These are phyloP conservation scores for Netelia inedita DNA, from an alignment of 2,888 invertebrate species.

Conservation along the genomic window DNA sequence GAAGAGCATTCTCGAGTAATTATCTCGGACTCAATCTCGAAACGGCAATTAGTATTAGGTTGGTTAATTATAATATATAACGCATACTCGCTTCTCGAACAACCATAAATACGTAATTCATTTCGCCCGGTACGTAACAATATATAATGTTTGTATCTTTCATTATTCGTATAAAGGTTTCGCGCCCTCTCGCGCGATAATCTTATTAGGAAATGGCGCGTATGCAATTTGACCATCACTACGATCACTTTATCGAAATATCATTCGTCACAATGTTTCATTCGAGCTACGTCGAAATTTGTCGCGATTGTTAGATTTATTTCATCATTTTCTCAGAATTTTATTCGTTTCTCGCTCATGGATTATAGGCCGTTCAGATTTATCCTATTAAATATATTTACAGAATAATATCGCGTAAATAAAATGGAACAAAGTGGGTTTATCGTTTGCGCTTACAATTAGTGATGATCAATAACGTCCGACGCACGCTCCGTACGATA, in stretches of 20 bases:
- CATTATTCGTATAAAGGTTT: not conserved
- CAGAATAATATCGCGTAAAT: slow-evolving; percentile 38
- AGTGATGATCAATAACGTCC: not conserved
- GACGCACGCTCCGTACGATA: not conserved
- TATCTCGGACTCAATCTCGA: not conserved
- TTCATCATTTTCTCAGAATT: not conserved
- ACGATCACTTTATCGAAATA: not conserved
- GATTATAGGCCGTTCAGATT: slow-evolving; percentile 43
- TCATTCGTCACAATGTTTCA: not conserved
- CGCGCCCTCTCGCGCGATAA: not conserved
- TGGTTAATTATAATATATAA: not conserved
- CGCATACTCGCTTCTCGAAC: slow-evolving; percentile 1
- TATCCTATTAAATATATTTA: slow-evolving; percentile 52
- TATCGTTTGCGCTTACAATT: not conserved
- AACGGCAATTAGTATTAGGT: not conserved
- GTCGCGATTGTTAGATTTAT: not conserved
- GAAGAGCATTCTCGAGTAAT: not conserved
- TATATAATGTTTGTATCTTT: slow-evolving; percentile 5
- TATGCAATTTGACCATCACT: not conserved
- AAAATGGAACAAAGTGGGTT: slow-evolving; percentile 9
- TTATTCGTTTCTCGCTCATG: not conserved
- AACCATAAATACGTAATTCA: slow-evolving; percentile 27
- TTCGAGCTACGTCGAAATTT: not conserved
- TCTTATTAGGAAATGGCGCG: not conserved
- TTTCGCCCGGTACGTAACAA: slow-evolving; percentile 7